Base-by-base conservation (phyloP, 53 echinoderm and acorn worm species). In the Apostichopus leukothele region DNA sequence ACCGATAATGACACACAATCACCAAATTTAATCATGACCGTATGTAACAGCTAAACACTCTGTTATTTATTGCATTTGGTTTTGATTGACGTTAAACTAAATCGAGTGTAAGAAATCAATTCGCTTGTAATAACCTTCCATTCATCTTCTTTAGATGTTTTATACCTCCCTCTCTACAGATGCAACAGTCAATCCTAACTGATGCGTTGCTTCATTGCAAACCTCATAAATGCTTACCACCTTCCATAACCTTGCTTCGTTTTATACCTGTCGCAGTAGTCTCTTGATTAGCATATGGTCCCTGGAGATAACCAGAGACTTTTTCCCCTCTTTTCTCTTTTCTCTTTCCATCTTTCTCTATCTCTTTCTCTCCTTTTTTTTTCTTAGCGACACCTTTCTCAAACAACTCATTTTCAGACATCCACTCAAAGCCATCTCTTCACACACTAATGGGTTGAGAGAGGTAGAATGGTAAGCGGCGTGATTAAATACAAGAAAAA, bases 391-490 rank as follows among this genome's bases (percentile, higher is more conserved):
- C 71, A 71, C 71, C 71, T 71, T 63, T 16, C 71, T 6, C 16
- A 13, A 19, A n/a, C 18, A 71, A 18, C 71, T 71, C 71, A 71
- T 71, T 57, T 71, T 71, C 18, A 71, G 71, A 71, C 71, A 71
- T 71, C 71, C 71, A 71, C 71, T 71, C 71, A 71, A 71, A 14
- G 71, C 20, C 71, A 71, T 71, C 71, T 54, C 23, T 81, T 19
- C 51, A 76, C 76, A 39, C 81, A 22, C 81, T 81, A 81, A 81
- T 81, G 81, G 60, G 59, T 54, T 81, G 59, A 20, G 81, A 81
- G 81, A 81, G 59, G 9, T 81, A 71, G 71, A 71, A 71, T 19
- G 71, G 6, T 71, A 25, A 81, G 60, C 81, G 81, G 54, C 51
- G 59, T 54, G 55, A 54, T 81, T 59, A 54, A 54, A 81, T 54